These are phyloP conservation scores for Sebastes flavidus DNA, from an alignment of 2,797 vertebrate genomes.

Conservation along the genomic window DNA sequence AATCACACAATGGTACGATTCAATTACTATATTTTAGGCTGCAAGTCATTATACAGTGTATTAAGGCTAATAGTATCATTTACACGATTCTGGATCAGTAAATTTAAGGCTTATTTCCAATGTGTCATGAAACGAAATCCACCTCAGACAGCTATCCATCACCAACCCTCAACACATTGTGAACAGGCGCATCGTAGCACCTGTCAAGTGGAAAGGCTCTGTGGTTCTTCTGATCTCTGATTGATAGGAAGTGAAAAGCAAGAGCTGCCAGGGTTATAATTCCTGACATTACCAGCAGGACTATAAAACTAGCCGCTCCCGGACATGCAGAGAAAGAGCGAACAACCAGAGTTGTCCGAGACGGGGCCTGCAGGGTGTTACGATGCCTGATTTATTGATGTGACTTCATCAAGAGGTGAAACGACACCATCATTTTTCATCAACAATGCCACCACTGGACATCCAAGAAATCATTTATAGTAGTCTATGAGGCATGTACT, in stretches of 20 bases:
- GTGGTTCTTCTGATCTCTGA: constrained; percentile 50
- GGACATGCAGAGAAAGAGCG: constrained; percentile 50
- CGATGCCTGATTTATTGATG: constrained; percentile 64
- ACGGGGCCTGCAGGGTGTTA: constrained; percentile 39
- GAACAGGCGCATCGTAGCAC: constrained; percentile 31
- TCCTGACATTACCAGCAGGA: constrained; percentile 69
- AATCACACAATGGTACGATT: neutral
- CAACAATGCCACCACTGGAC: constrained; percentile 24
- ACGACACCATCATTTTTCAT: constrained; percentile 53
- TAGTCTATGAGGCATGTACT: neutral
- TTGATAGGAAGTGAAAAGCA: constrained; percentile 71
- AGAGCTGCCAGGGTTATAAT: constrained; percentile 66
- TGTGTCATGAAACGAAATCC: constrained; percentile 17
- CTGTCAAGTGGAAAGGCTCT: constrained; percentile 54
- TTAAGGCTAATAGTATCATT: neutral
- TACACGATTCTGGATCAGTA: neutral
- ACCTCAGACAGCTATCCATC: constrained; percentile 53
- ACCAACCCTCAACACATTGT: constrained; percentile 34
- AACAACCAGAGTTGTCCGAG: constrained; percentile 48
- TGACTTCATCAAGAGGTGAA: constrained; percentile 63
- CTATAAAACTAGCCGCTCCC: constrained; percentile 63
- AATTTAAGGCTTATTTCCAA: constrained; percentile 16
- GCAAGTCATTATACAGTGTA: neutral
- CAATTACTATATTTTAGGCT: neutral
- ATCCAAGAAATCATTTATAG: constrained; percentile 34